Evolutionary conservation across 2,113 vertebrate species (phyloP).

Genomic region (Drymodes brunneopygia): DNA sequence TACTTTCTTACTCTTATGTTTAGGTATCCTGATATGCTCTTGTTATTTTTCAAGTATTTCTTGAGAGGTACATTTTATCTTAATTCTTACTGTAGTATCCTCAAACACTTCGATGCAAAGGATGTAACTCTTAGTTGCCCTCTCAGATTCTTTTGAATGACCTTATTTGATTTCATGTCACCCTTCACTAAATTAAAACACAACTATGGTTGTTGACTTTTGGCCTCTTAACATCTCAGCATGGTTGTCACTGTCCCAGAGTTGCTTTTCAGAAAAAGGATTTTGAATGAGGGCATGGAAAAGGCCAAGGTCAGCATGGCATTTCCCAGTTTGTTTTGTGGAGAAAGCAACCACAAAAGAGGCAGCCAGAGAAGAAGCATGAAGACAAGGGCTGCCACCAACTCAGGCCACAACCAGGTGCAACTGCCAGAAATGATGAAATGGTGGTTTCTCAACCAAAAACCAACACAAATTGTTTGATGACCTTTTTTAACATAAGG

Average conservation of each 20-base stretch:
- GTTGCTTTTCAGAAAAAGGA: background rate
- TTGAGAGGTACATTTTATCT: background rate
- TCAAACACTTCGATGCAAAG: background rate
- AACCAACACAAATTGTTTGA: background rate
- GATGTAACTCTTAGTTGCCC: background rate
- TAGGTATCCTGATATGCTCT: background rate
- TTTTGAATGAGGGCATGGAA: background rate
- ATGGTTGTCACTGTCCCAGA: background rate
- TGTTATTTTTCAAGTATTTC: background rate
- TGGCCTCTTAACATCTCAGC: background rate
- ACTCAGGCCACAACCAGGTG: background rate
- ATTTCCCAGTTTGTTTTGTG: background rate
- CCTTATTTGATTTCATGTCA: background rate
- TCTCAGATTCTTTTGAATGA: background rate
- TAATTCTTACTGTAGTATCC: background rate
- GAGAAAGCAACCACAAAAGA: background rate
- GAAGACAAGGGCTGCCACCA: background rate
- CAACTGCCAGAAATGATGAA: background rate
- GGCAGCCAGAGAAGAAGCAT: background rate
- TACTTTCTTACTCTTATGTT: background rate
- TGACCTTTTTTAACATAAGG: background rate
- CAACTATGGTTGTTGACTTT: background rate
- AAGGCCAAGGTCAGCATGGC: background rate
- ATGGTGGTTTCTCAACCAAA: background rate
- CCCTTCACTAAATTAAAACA: background rate